Conservation (phyloP, 2,113 vertebrate genomes). For the Camelus dromedarius region DNA sequence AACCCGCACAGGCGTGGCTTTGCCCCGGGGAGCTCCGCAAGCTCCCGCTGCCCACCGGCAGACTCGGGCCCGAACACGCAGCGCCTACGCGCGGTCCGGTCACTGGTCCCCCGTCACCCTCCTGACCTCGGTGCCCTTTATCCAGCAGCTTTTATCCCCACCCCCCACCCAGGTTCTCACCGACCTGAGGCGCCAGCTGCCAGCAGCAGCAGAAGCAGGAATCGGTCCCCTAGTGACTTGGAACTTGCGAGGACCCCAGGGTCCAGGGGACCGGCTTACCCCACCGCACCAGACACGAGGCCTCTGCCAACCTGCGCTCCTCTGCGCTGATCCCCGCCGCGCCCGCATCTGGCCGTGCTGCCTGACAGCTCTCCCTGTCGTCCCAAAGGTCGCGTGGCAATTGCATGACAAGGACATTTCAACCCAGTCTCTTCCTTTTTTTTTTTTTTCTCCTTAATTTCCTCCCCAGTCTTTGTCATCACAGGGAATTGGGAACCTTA, state of each 20-base stretch:
- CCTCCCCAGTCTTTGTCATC: not conserved
- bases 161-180: too few species aligned
- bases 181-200: accelerated
- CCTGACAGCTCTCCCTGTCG: not conserved
- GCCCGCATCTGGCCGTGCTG: accelerated
- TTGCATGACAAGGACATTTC: not conserved
- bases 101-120: accelerated
- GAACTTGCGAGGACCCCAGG: too few species aligned
- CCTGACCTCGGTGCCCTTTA: accelerated
- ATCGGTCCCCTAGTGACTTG: accelerated
- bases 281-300: not conserved
- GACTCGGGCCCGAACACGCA: accelerated
- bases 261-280: accelerated
- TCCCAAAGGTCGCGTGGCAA: not conserved
- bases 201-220: too few species aligned
- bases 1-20: not conserved
- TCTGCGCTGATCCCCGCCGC: accelerated
- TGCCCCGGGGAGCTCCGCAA: not conserved
- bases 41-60: too few species aligned
- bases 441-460: not conserved
- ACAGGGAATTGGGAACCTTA: not conserved
- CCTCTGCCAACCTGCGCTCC: not conserved
- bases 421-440: not conserved
- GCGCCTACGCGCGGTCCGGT: accelerated
- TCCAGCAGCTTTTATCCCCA: accelerated